These are phyloP conservation scores for Jacana jacana DNA, from an alignment of 2,113 vertebrate genomes.

Conservation along the genomic window DNA sequence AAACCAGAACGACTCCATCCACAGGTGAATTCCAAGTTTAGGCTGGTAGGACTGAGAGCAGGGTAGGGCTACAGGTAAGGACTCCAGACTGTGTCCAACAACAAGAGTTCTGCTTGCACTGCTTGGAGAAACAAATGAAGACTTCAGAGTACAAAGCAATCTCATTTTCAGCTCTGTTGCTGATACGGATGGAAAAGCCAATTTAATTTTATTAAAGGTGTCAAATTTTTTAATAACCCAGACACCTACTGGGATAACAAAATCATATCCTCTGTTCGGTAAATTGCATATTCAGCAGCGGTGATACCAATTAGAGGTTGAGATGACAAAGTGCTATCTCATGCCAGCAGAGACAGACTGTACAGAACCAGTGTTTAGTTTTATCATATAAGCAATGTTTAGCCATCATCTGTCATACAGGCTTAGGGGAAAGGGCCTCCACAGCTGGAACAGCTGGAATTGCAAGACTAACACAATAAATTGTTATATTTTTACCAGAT, in stretches of 20 bases:
- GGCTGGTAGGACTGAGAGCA: neutral
- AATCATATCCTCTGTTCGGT: neutral
- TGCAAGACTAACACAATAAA: conserved; percentile 10
- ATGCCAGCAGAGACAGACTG: neutral
- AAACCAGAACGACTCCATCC: neutral
- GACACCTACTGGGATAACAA: conserved; percentile 2
- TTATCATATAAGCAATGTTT: neutral
- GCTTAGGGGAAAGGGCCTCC: conserved; percentile 25
- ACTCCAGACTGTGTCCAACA: neutral
- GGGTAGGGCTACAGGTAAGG: neutral
- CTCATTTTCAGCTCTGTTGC: neutral
- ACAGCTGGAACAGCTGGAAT: conserved; percentile 36
- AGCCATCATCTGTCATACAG: neutral
- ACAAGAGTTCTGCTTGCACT: neutral
- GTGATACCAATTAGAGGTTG: neutral
- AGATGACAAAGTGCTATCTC: conserved; percentile 43
- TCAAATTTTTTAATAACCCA: conserved; percentile 6
- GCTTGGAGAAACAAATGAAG: neutral
- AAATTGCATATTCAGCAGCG: conserved; percentile 33
- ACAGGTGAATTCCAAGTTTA: neutral
- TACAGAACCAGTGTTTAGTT: neutral
- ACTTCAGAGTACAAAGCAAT: neutral
- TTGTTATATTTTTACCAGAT: neutral
- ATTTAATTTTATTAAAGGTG: conserved; percentile 11
- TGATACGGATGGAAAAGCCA: neutral